Evolutionary conservation across 2,113 vertebrate genomes (phyloP).

Genomic region (Mustela lutreola): DNA sequence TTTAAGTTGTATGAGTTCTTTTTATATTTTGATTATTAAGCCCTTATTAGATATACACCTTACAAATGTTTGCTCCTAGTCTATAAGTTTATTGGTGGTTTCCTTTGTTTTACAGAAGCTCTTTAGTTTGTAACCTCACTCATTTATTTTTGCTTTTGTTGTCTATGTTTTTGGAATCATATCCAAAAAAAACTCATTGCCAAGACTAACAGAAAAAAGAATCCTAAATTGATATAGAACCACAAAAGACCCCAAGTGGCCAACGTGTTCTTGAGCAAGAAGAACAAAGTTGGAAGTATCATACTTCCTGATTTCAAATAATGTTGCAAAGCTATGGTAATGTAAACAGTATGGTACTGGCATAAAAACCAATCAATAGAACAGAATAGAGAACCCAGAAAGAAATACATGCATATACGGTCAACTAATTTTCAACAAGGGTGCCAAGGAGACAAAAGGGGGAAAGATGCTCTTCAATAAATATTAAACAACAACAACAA

Average conservation of each 20-base stretch:
- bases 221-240: neutral
- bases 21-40: neutral
- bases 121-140: neutral
- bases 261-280: neutral
- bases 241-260: neutral
- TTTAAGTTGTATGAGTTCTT: neutral
- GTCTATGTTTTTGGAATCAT: neutral
- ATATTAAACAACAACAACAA: neutral
- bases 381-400: neutral
- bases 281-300: neutral
- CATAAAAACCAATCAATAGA: neutral
- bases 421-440: neutral
- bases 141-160: slow-evolving; percentile 3
- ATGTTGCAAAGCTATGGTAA: neutral
- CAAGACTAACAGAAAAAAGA: neutral
- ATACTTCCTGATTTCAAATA: slow-evolving; percentile 11
- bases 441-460: neutral
- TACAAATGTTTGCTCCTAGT: neutral
- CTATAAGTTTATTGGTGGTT: neutral
- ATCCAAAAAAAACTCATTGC: neutral
- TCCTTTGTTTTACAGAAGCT: neutral
- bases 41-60: neutral
- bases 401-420: neutral
- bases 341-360: neutral
- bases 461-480: neutral